Percentiles rank a stretch among this genome's conserved stretches.
phyloP scores from a whole-genome alignment of 1,140 invertebrate species.

The Pseudomyrmex cubaensis region DNA sequence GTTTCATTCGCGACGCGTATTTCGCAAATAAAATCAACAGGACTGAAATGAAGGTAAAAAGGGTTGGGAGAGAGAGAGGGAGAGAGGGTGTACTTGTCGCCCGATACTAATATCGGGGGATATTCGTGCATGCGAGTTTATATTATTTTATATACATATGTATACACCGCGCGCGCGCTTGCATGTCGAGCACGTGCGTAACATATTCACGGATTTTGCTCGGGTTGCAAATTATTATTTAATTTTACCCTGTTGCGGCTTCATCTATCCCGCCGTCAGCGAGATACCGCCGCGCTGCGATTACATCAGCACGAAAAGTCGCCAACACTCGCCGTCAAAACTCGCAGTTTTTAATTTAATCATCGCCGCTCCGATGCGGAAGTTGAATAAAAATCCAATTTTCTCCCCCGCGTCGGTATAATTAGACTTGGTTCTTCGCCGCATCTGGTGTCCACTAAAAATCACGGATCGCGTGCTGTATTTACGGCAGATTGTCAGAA shows the following conservation, averaged over 20 bases:
- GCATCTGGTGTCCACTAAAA: constrained; percentile 23
- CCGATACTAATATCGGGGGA: constrained; percentile 28
- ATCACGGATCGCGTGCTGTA: background rate
- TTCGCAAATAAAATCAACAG: constrained; percentile 51
- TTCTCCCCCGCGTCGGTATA: constrained; percentile 9
- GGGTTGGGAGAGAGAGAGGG: no score
- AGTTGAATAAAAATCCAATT: constrained; percentile 35
- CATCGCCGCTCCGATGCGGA: background rate
- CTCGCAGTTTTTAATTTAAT: constrained; percentile 36
- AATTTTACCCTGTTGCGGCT: constrained; percentile 47
- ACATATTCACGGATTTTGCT: constrained; percentile 26
- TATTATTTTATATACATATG: background rate
- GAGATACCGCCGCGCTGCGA: constrained; percentile 22
- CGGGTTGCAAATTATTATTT: constrained; percentile 61
- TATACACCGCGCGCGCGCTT: no score
- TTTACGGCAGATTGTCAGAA: constrained; percentile 1
- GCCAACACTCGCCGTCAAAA: constrained; percentile 24
- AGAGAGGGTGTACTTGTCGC: constrained; percentile 8
- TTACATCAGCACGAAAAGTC: constrained; percentile 20
- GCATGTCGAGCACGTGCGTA: constrained; percentile 21
- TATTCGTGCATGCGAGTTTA: constrained; percentile 25
- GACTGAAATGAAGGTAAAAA: constrained; percentile 43
- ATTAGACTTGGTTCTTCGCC: constrained; percentile 15
- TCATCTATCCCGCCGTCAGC: constrained; percentile 42
- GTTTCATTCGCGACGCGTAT: constrained; percentile 41